A percentile compares a stretch with the other conserved stretches of the same genome.
These are phyloP conservation scores for Rhamnusium bicolor DNA, from an alignment of 2,888 invertebrate genomes.

Conservation along the genomic window DNA sequence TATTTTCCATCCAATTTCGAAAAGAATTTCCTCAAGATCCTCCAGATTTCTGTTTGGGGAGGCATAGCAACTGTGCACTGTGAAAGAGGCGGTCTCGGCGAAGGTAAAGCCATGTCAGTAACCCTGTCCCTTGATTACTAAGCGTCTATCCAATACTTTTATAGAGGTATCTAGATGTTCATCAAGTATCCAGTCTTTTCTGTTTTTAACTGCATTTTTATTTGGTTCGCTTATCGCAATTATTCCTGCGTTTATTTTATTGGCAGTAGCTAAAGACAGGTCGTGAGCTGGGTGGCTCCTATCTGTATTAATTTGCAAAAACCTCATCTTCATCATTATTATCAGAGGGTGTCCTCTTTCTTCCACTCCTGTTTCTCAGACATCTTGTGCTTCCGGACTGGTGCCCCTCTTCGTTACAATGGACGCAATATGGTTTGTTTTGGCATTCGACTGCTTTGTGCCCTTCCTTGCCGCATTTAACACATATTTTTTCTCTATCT, in stretches of 20 bases:
- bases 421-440: conserved; percentile 38
- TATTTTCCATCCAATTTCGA: conserved; percentile 31
- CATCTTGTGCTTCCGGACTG: conserved; percentile 10
- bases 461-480: conserved; percentile 41
- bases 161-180: background rate
- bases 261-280: conserved; percentile 5
- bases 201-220: background rate
- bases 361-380: background rate
- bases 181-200: background rate
- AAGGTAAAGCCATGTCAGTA: background rate
- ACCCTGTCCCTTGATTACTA: background rate
- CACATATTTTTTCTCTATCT: conserved; percentile 36
- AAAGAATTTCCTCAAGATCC: conserved; percentile 35
- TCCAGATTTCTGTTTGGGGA: conserved; percentile 30
- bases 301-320: conserved; percentile 31
- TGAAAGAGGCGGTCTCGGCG: background rate
- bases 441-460: conserved; percentile 39
- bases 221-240: conserved; percentile 19
- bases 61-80: conserved; percentile 25
- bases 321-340: background rate
- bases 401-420: conserved; percentile 41
- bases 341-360: background rate
- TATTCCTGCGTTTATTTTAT: conserved; percentile 5
- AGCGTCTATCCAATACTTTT: background rate
- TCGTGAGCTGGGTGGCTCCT: conserved; percentile 25